phyloP scores from a whole-genome alignment of 2,797 vertebrate species.

The Vultur gryphus region DNA sequence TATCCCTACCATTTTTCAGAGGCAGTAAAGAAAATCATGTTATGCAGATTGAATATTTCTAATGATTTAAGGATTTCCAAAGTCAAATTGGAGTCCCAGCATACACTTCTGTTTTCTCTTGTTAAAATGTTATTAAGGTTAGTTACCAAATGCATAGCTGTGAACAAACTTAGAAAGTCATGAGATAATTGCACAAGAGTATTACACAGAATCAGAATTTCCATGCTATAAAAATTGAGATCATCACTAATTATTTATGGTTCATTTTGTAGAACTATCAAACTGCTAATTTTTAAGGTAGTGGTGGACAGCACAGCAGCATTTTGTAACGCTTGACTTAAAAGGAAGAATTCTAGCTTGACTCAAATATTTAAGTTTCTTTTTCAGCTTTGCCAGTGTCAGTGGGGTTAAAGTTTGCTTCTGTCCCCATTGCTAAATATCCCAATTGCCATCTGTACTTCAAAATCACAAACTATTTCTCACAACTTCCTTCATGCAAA shows the following conservation, averaged over 20 bases:
- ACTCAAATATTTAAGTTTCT: neutral
- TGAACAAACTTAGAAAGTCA: neutral
- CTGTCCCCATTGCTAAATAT: neutral
- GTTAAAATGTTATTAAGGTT: neutral
- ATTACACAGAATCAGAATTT: neutral
- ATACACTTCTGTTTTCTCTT: neutral
- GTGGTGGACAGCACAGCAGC: neutral
- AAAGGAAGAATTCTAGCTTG: neutral
- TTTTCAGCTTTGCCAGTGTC: neutral
- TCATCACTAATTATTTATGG: neutral
- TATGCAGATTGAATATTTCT: neutral
- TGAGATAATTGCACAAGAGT: neutral
- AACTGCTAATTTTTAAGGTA: neutral
- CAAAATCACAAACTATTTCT: neutral
- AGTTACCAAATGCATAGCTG: neutral
- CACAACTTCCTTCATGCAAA: neutral
- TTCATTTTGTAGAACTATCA: neutral
- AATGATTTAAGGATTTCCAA: neutral
- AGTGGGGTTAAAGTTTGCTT: neutral
- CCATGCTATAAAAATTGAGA: neutral
- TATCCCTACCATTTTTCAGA: neutral
- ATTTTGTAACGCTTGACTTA: neutral
- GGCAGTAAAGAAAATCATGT: neutral
- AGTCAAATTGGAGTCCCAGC: neutral
- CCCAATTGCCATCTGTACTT: neutral